Evolutionary conservation across 2,113 vertebrate genomes (phyloP).

Genomic region (Sinocyclocheilus maitianheensis): DNA sequence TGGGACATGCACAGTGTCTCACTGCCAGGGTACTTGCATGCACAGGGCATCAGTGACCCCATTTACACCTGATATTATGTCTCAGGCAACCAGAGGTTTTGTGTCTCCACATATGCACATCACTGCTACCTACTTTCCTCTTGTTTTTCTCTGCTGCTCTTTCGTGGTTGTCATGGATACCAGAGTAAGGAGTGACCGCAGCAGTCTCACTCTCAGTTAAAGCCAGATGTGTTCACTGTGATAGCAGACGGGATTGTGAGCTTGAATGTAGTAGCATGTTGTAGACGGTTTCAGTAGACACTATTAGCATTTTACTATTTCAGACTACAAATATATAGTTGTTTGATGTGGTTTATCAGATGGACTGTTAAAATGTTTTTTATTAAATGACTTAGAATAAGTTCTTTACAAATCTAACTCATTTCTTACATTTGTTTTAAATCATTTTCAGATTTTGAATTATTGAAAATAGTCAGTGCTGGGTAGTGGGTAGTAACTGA

Average conservation of each 20-base stretch:
- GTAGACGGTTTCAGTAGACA: neutral
- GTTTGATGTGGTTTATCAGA: neutral
- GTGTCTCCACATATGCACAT: neutral
- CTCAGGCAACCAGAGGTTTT: neutral
- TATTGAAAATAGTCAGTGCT: neutral
- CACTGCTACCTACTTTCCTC: neutral
- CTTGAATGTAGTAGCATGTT: neutral
- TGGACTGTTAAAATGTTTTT: neutral
- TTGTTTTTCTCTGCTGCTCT: conserved; percentile 24
- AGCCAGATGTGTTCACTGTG: conserved; percentile 24
- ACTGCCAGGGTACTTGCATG: neutral
- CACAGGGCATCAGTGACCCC: no score
- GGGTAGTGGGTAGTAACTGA: no score
- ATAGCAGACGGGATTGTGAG: neutral
- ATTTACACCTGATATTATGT: neutral
- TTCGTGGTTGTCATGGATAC: conserved; percentile 38
- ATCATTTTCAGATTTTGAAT: neutral
- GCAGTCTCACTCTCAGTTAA: neutral
- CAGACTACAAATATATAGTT: neutral
- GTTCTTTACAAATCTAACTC: neutral
- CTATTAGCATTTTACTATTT: neutral
- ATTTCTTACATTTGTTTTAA: neutral
- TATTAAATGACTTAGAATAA: neutral
- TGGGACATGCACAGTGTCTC: neutral
- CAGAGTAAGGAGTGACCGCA: conserved; percentile 1